Conservation (phyloP, 2,113 vertebrate genomes). For the Malurus alboscapulatus region DNA sequence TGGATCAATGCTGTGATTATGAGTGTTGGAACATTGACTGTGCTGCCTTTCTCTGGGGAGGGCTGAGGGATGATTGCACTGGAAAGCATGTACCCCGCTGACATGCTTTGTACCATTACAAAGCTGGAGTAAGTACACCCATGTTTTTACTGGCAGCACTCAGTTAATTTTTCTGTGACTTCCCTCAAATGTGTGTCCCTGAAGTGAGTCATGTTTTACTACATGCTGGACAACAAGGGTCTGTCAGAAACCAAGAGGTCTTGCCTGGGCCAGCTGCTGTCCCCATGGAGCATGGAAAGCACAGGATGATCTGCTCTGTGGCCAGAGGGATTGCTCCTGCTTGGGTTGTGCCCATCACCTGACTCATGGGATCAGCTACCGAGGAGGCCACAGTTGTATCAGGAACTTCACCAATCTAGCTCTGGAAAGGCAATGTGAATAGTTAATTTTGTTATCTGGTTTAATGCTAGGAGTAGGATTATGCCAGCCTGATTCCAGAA, state of each 20-base stretch:
- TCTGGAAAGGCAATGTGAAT: not conserved
- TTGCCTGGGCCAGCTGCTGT: not conserved
- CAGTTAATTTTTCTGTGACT: slow-evolving; percentile 27
- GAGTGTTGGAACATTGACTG: not conserved
- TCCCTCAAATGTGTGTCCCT: slow-evolving; percentile 22
- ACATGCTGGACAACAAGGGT: not conserved
- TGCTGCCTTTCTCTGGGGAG: not conserved
- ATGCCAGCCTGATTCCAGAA: not conserved
- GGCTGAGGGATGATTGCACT: not conserved
- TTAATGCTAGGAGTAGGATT: not conserved
- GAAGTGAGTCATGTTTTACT: slow-evolving; percentile 35
- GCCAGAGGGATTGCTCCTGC: not conserved
- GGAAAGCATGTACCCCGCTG: not conserved
- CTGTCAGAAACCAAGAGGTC: not conserved
- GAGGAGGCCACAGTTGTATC: rapidly evolving
- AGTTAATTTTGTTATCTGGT: not conserved
- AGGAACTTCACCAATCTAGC: not conserved
- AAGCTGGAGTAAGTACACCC: slow-evolving; percentile 5
- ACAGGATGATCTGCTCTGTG: not conserved
- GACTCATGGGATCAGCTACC: not conserved
- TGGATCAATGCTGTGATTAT: not conserved
- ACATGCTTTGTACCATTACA: slow-evolving; percentile 3
- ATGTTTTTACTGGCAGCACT: slow-evolving; percentile 54
- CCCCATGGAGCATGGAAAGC: not conserved
- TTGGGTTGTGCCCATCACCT: not conserved